These are phyloP conservation scores for Heliocidaris tuberculata DNA, from an alignment of 35 echinoderm and acorn worm species.

Conservation along the genomic window DNA sequence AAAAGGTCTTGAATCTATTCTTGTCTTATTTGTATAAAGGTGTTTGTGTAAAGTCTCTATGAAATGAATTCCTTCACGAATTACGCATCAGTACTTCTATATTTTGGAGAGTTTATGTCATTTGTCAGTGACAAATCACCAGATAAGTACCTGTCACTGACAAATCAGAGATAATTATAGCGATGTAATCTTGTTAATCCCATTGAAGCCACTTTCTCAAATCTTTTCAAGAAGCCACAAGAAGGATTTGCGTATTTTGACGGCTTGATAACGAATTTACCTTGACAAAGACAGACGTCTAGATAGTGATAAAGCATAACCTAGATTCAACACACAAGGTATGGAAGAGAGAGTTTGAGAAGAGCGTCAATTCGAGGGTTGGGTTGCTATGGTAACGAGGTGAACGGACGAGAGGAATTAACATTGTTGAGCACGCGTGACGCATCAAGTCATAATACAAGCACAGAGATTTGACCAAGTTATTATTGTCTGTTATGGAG, in stretches of 20 bases:
- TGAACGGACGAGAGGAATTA: slow-evolving; percentile 30
- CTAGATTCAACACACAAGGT: neutral
- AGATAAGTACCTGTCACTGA: neutral
- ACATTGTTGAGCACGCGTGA: neutral
- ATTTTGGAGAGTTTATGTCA: neutral
- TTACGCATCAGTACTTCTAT: neutral
- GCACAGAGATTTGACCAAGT: neutral
- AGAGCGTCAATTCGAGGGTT: slow-evolving; percentile 4
- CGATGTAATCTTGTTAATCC: neutral
- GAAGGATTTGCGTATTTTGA: neutral
- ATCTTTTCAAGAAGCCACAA: neutral
- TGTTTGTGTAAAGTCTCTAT: too few species aligned
- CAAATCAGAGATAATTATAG: neutral
- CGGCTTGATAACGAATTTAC: neutral
- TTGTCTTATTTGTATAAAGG: too few species aligned
- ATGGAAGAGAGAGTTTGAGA: neutral
- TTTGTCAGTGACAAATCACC: neutral
- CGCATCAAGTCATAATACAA: neutral
- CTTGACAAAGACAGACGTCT: neutral
- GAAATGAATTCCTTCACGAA: too few species aligned
- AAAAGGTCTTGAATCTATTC: neutral
- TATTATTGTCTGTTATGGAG: neutral
- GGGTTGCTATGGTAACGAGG: neutral
- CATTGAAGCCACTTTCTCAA: neutral
- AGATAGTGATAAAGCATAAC: neutral